Conservation (phyloP, 2,797 vertebrate species). For the Spinibarbus caldwelli region DNA sequence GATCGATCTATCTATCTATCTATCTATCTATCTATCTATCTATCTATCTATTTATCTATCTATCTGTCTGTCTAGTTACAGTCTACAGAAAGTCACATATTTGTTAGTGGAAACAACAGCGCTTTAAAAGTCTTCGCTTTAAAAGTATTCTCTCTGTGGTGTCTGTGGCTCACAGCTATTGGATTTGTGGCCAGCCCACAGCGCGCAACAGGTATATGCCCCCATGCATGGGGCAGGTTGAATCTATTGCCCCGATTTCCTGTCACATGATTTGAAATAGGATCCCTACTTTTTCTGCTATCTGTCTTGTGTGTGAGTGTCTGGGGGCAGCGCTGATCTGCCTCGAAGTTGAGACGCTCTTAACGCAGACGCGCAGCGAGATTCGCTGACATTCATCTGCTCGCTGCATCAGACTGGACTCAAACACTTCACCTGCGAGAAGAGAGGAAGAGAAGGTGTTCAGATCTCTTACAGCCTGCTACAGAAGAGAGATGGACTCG, state of each 20-base stretch:
- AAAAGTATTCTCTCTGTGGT: not conserved
- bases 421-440: slow-evolving; percentile 71
- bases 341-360: slow-evolving; percentile 73
- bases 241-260: slow-evolving; percentile 82
- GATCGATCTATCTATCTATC: not conserved
- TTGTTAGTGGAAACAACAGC: not conserved
- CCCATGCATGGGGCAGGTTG: slow-evolving; percentile 73
- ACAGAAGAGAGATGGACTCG: slow-evolving; percentile 71
- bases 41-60: not conserved
- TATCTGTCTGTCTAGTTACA: not conserved
- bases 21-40: not conserved
- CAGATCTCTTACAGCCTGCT: slow-evolving; percentile 4
- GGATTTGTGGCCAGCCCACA: not conserved
- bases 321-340: slow-evolving; percentile 62
- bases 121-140: no score
- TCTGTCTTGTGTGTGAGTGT: slow-evolving; percentile 71
- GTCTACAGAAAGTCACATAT: not conserved
- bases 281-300: slow-evolving; percentile 78
- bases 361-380: slow-evolving; percentile 55
- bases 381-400: slow-evolving; percentile 53
- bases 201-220: slow-evolving; percentile 44
- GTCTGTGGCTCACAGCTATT: not conserved
- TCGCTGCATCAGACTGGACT: slow-evolving; percentile 55
- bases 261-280: slow-evolving; percentile 90
- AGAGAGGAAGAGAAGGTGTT: slow-evolving; percentile 9